These are phyloP conservation scores for Ginglymostoma cirratum DNA, from an alignment of 2,113 vertebrate genomes.

Conservation along the genomic window DNA sequence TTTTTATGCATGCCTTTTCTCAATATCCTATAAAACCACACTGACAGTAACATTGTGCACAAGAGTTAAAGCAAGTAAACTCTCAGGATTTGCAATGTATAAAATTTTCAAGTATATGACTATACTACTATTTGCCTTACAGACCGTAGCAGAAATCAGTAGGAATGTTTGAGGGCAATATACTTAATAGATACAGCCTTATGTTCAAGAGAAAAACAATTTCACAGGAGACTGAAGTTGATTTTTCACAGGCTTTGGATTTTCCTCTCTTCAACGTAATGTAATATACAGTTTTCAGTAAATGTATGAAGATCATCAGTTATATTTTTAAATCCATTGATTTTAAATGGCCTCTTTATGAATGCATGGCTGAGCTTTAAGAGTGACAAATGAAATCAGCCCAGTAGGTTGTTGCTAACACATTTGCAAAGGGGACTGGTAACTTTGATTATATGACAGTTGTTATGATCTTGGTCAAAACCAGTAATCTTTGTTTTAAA, in stretches of 20 bases:
- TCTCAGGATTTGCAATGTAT: not conserved
- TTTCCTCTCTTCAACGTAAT: not conserved
- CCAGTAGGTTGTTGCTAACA: not conserved
- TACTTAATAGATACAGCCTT: not conserved
- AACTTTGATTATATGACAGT: not conserved
- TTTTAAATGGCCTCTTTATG: not conserved
- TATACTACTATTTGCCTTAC: not conserved
- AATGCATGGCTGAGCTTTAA: not conserved
- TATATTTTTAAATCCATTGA: not conserved
- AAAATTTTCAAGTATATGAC: not conserved
- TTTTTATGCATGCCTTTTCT: not conserved
- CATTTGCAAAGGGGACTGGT: not conserved
- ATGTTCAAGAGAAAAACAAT: not conserved
- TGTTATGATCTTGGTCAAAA: too few relatives aligned
- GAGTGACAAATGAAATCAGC: not conserved
- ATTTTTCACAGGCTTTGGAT: not conserved
- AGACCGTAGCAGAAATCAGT: not conserved
- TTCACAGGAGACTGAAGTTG: slow-evolving; percentile 22
- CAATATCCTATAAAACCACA: not conserved
- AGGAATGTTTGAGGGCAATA: not conserved
- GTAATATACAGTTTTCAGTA: not conserved
- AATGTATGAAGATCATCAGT: not conserved
- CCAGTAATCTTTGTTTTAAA: too few relatives aligned
- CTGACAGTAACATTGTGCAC: not conserved
- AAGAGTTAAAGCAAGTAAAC: not conserved